Percentiles rank a stretch among this genome's conserved stretches.
Evolutionary conservation across 1,140 invertebrate genomes (phyloP).

Genomic region (silkworm (Bombyx mori)): ASM3026992v2 NC_085109.1:7729501-7730000

Average conservation of each 20-base stretch:
- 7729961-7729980: neutral
- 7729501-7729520: too few relatives aligned
- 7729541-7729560: too few relatives aligned
- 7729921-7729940: neutral
- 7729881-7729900: neutral
- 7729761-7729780: too few relatives aligned
- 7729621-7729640: constrained; percentile 34
- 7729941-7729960: neutral
- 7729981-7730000: too few relatives aligned
- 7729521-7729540: too few relatives aligned
- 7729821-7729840: neutral
- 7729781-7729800: too few relatives aligned
- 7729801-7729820: too few relatives aligned
- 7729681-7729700: constrained; percentile 34
- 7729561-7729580: too few relatives aligned
- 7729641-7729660: constrained; percentile 30
- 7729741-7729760: constrained; percentile 22
- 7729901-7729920: neutral
- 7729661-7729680: constrained; percentile 33
- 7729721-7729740: constrained; percentile 24
- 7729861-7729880: neutral
- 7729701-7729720: constrained; percentile 30
- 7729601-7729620: constrained; percentile 20
- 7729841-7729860: neutral
- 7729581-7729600: neutral